Evolutionary conservation across 2,888 invertebrate genomes (phyloP).

Genomic region (Andrena bucephala): DNA sequence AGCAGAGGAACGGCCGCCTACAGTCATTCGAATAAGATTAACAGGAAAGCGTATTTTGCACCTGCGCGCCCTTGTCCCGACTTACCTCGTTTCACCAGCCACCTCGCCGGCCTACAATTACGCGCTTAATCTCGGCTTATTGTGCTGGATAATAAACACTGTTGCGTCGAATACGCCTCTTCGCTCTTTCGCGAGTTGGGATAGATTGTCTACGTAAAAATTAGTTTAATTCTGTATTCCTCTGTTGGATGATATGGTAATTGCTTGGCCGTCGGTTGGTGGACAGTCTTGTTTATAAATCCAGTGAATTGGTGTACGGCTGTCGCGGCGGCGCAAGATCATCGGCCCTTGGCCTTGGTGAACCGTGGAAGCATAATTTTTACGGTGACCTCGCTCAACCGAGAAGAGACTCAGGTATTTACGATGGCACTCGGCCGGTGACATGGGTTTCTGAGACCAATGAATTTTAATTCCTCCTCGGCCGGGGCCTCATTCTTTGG

Average conservation of each 20-base stretch:
- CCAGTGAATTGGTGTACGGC: neutral
- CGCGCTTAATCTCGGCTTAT: constrained; percentile 51
- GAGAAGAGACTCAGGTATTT: constrained; percentile 78
- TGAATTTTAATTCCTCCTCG: constrained; percentile 84
- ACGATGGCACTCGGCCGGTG: constrained; percentile 84
- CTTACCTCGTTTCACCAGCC: neutral
- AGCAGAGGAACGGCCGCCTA: neutral
- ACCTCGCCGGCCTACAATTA: constrained; percentile 31
- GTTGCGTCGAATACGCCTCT: neutral
- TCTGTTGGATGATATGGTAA: constrained; percentile 19
- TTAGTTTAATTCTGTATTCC: constrained; percentile 45
- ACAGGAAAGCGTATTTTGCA: constrained; percentile 50
- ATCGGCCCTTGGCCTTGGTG: constrained; percentile 55
- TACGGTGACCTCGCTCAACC: constrained; percentile 75
- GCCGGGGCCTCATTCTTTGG: constrained; percentile 70
- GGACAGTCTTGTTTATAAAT: constrained; percentile 15
- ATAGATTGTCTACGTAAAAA: neutral
- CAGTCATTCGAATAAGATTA: constrained; percentile 45
- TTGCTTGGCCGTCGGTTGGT: neutral
- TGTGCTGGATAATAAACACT: constrained; percentile 37
- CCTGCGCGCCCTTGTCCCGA: constrained; percentile 37
- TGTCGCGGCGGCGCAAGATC: constrained; percentile 33
- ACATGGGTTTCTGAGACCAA: constrained; percentile 84
- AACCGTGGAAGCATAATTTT: constrained; percentile 79
- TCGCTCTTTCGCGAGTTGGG: too few relatives aligned